Conservation (phyloP, 2,888 invertebrate genomes). For the Malthinus flaveolus region DNA sequence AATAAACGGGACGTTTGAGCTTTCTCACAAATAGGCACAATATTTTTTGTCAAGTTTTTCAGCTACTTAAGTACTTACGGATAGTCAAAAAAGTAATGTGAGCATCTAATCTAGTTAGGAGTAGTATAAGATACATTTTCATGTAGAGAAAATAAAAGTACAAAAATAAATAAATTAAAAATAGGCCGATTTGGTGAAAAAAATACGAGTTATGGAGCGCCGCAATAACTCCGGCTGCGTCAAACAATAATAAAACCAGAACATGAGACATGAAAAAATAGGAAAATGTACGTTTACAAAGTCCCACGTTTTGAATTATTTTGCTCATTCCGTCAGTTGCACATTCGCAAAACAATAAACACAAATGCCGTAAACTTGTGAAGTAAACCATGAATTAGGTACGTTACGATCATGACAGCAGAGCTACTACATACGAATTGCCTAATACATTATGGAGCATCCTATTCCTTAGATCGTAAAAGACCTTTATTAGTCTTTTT, state of each 20-base stretch:
- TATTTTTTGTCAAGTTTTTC: no score
- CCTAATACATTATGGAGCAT: slow-evolving; percentile 10
- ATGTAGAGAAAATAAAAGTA: no score
- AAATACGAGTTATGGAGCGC: neutral
- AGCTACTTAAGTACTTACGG: no score
- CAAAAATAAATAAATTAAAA: no score
- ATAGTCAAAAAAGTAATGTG: no score
- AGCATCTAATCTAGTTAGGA: no score
- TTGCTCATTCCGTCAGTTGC: slow-evolving; percentile 22
- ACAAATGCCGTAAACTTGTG: slow-evolving; percentile 25
- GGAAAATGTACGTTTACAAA: slow-evolving; percentile 4
- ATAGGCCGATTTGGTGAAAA: no score
- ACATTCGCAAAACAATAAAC: slow-evolving; percentile 24
- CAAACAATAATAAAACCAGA: slow-evolving; percentile 24
- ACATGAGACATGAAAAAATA: slow-evolving; percentile 19
- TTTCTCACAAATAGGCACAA: no score
- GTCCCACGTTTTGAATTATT: slow-evolving; percentile 20
- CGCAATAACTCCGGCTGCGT: slow-evolving; percentile 19
- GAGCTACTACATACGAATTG: slow-evolving; percentile 13
- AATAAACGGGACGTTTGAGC: no score
- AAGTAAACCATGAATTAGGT: slow-evolving; percentile 30
- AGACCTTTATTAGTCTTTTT: neutral
- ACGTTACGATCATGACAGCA: slow-evolving; percentile 18
- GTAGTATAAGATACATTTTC: no score
- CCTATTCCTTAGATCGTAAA: slow-evolving; percentile 5